phyloP scores from a whole-genome alignment of 2,888 invertebrate genomes.

The Drosophila kuntzei region DNA sequence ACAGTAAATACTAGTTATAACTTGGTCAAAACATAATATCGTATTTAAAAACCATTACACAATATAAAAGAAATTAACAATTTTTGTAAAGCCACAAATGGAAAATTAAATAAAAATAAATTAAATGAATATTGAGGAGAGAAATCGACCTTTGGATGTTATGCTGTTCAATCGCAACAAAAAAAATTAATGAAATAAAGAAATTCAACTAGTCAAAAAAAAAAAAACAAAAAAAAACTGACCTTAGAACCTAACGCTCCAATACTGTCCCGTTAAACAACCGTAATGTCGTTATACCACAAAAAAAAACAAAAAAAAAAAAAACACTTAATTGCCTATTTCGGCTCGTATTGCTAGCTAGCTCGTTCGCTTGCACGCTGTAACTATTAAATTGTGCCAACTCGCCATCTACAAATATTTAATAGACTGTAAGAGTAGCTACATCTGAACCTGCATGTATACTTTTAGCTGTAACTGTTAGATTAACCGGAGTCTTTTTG shows the following conservation, averaged over 20 bases:
- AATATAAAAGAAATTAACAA: slow-evolving; percentile 2
- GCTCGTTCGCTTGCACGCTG: slow-evolving; percentile 42
- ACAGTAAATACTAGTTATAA: slow-evolving; percentile 24
- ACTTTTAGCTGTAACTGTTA: slow-evolving; percentile 24
- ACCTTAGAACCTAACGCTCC: slow-evolving; percentile 38
- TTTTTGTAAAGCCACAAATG: slow-evolving; percentile 39
- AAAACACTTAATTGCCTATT: slow-evolving; percentile 29
- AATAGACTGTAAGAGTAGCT: background rate
- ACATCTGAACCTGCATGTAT: slow-evolving; percentile 11
- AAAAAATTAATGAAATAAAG: slow-evolving; percentile 12
- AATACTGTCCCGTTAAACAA: slow-evolving; percentile 29
- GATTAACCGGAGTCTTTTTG: slow-evolving; percentile 14
- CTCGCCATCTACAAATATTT: background rate
- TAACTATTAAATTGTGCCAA: slow-evolving; percentile 2
- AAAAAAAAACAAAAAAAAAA: slow-evolving; percentile 20
- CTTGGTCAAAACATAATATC: slow-evolving; percentile 24
- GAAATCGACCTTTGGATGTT: slow-evolving; percentile 85
- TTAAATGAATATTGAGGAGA: slow-evolving; percentile 39
- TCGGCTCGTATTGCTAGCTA: slow-evolving; percentile 48
- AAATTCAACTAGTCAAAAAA: slow-evolving; percentile 19
- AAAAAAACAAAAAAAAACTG: slow-evolving; percentile 32
- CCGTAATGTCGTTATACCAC: slow-evolving; percentile 32
- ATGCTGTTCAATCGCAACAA: slow-evolving; percentile 82
- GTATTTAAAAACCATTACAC: slow-evolving; percentile 24
- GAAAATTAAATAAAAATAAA: slow-evolving; percentile 26